phyloP scores from a whole-genome alignment of 2,888 invertebrate genomes.

The Aporophyla nigra region DNA sequence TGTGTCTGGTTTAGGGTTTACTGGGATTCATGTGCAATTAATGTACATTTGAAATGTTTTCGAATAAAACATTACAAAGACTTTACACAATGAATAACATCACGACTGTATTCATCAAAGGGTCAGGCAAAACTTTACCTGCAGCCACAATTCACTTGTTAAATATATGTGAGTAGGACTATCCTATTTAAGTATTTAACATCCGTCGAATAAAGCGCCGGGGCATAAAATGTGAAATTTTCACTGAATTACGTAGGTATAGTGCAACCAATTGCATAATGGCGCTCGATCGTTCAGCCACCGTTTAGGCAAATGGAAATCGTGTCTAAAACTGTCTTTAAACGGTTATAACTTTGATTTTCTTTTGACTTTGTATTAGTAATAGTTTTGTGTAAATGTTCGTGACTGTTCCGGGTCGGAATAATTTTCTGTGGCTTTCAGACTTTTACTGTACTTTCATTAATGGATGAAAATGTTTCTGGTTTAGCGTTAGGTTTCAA shows the following conservation, averaged over 20 bases:
- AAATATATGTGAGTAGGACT: too few species aligned
- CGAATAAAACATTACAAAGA: too few species aligned
- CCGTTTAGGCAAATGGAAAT: constrained; percentile 69
- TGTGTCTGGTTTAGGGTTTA: too few species aligned
- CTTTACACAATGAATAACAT: too few species aligned
- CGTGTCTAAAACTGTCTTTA: constrained; percentile 52
- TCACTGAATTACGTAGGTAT: constrained; percentile 56
- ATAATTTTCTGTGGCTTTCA: background rate
- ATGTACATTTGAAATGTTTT: too few species aligned
- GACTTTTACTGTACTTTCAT: too few species aligned
- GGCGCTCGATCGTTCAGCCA: constrained; percentile 67
- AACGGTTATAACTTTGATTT: constrained; percentile 47
- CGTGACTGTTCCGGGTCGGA: background rate
- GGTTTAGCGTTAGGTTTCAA: too few species aligned
- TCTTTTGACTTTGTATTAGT: constrained; percentile 34
- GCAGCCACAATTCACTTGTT: too few species aligned
- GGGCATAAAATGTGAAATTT: constrained; percentile 66
- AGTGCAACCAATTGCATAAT: constrained; percentile 81
- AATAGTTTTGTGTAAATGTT: constrained; percentile 13
- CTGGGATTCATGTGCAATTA: too few species aligned
- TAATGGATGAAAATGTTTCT: background rate
- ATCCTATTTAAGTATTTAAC: constrained; percentile 69
- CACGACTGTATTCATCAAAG: too few species aligned
- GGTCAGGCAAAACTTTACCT: too few species aligned
- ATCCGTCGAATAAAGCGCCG: constrained; percentile 48